A percentile compares a stretch with the other conserved stretches of the same genome.
Conservation (phyloP, 2,113 vertebrate species). For the Caloenas nicobarica region DNA sequence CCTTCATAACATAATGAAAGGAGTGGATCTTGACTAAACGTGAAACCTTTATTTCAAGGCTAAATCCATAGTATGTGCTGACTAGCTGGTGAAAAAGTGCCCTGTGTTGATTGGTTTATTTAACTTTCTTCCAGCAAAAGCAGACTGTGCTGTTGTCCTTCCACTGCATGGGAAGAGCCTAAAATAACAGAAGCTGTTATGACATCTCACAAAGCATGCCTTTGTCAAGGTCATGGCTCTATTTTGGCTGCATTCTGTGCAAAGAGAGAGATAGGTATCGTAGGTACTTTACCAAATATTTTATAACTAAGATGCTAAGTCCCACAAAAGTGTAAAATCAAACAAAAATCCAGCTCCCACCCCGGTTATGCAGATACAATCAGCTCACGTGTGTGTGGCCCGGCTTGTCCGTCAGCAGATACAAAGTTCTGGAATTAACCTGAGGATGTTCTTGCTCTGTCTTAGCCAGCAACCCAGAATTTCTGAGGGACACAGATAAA, state of each 20-base stretch:
- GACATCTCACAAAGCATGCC: not conserved
- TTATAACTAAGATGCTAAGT: not conserved
- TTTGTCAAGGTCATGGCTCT: slow-evolving; percentile 31
- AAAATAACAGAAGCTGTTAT: slow-evolving; percentile 32
- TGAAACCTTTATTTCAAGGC: not conserved
- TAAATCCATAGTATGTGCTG: not conserved
- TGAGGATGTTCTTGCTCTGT: not conserved
- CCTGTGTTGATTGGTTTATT: not conserved
- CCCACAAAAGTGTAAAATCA: not conserved
- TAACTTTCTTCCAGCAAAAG: slow-evolving; percentile 28
- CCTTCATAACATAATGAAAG: not conserved
- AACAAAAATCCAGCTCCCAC: not conserved
- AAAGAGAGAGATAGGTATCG: not conserved
- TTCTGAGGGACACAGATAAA: not conserved
- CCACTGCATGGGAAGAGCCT: not conserved
- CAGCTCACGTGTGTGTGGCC: not conserved
- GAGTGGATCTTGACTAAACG: not conserved
- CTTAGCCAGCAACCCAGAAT: not conserved
- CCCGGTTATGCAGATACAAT: not conserved
- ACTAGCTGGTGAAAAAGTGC: not conserved
- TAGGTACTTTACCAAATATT: not conserved
- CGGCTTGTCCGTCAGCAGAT: accelerated
- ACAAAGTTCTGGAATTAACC: not conserved
- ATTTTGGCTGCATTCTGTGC: not conserved
- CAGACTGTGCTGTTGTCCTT: slow-evolving; percentile 1